phyloP scores from a whole-genome alignment of 2,797 vertebrate genomes.

The Protosalanx chinensis region DNA sequence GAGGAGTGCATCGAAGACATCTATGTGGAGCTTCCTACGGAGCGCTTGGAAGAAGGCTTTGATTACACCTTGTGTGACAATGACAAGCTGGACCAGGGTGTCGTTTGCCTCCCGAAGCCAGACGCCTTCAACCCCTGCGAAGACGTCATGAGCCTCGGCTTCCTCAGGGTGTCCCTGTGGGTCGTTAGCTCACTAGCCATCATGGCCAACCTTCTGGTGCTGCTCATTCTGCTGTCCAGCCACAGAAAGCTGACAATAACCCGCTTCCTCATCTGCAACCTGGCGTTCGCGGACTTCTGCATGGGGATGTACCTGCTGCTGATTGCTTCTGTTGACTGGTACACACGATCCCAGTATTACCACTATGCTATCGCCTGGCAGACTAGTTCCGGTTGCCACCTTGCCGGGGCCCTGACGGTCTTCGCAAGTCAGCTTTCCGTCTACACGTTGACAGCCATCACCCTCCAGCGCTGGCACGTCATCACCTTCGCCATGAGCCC shows the following conservation, averaged over 20 bases:
- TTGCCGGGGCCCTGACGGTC: constrained; percentile 81
- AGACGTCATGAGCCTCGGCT: constrained; percentile 83
- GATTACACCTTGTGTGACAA: constrained; percentile 72
- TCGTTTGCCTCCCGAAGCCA: constrained; percentile 76
- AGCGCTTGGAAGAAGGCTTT: constrained; percentile 71
- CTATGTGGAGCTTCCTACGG: constrained; percentile 71
- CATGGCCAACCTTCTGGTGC: constrained; percentile 80
- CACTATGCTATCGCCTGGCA: constrained; percentile 87
- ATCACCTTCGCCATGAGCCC: constrained; percentile 85
- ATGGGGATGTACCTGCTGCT: constrained; percentile 86
- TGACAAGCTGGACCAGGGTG: constrained; percentile 54
- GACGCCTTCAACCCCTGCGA: constrained; percentile 89
- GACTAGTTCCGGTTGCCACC: constrained; percentile 79
- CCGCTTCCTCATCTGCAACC: constrained; percentile 85
- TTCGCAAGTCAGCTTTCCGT: constrained; percentile 85
- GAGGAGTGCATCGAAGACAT: constrained; percentile 66
- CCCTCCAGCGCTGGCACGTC: constrained; percentile 84
- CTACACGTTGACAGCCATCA: constrained; percentile 83
- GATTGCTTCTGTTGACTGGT: constrained; percentile 81
- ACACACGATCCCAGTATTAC: constrained; percentile 83
- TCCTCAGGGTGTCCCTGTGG: constrained; percentile 82
- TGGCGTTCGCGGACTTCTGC: constrained; percentile 87
- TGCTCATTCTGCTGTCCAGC: constrained; percentile 81
- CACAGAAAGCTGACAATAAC: constrained; percentile 82
- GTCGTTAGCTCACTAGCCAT: constrained; percentile 82